phyloP scores from a whole-genome alignment of 2,888 invertebrate genomes.

The Drosophila limbata region DNA sequence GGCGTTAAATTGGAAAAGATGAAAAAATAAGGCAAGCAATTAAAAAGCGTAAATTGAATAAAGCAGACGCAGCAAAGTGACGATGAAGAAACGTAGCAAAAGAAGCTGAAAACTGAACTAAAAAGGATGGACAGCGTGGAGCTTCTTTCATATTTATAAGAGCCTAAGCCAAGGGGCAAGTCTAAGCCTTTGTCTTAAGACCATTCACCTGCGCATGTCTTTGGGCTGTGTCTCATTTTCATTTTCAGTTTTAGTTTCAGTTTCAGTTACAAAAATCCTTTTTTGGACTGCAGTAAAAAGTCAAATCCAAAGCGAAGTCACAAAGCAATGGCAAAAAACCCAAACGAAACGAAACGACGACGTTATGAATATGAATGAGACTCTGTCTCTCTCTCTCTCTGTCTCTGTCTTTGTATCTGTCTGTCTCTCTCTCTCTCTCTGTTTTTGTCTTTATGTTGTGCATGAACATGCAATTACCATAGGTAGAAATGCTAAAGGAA shows the following conservation, averaged over 20 bases:
- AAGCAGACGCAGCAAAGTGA: conserved; percentile 12
- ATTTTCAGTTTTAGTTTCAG: conserved; percentile 53
- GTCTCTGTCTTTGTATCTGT: conserved; percentile 1
- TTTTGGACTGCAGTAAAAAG: conserved; percentile 32
- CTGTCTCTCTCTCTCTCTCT: neutral
- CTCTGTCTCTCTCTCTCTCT: neutral
- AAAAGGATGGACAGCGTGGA: conserved; percentile 17
- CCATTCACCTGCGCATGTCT: conserved; percentile 50
- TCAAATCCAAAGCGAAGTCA: conserved; percentile 25
- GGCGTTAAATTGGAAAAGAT: conserved; percentile 29
- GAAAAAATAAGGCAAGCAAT: conserved; percentile 48
- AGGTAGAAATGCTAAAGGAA: conserved; percentile 27
- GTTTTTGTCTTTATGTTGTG: conserved; percentile 19
- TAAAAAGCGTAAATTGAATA: conserved; percentile 64
- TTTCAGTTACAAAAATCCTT: conserved; percentile 67
- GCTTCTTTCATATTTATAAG: conserved; percentile 8
- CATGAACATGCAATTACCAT: conserved; percentile 57
- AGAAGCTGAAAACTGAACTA: conserved; percentile 7
- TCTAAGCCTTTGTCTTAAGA: conserved; percentile 63
- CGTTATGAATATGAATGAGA: conserved; percentile 79
- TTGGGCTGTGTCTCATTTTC: conserved; percentile 28
- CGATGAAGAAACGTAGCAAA: conserved; percentile 8
- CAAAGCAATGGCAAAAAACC: conserved; percentile 13
- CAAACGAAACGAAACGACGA: conserved; percentile 56
- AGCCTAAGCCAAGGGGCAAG: conserved; percentile 41